A percentile compares a stretch with the other conserved stretches of the same genome.
Evolutionary conservation across 2,113 vertebrate genomes (phyloP).

Genomic region (Phrynosoma blainvillii): DNA sequence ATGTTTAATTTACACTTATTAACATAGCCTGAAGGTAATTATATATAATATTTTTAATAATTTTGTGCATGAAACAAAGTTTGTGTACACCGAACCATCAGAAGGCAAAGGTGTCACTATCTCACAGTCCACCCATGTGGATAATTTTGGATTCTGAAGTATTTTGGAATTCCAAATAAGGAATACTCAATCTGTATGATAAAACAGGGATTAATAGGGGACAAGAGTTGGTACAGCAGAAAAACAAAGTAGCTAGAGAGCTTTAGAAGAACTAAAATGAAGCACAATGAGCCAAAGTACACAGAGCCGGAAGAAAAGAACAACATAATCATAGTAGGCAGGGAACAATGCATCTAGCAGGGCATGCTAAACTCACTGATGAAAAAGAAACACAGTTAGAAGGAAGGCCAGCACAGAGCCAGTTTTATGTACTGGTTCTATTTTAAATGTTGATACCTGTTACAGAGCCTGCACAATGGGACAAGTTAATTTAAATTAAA

Average conservation of each 20-base stretch:
- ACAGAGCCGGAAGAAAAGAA: neutral
- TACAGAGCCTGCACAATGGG: neutral
- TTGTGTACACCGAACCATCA: no score
- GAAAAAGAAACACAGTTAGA: neutral
- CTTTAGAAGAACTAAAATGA: neutral
- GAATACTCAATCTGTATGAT: no score
- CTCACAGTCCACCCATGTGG: no score
- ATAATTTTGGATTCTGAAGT: no score
- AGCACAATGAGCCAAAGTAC: neutral
- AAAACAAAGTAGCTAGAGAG: neutral
- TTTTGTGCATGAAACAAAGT: no score
- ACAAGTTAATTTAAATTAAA: constrained; percentile 26
- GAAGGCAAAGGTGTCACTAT: no score
- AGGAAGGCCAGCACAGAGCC: neutral
- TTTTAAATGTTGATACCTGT: constrained; percentile 1
- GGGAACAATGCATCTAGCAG: neutral
- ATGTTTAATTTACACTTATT: no score
- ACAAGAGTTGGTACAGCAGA: neutral
- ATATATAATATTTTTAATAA: no score
- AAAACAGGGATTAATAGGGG: neutral
- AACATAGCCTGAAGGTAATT: no score
- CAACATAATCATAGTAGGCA: neutral
- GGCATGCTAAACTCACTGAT: neutral
- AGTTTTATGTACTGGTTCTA: neutral
- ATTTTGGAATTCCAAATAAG: no score